Conservation (phyloP, 2,113 vertebrate species). For the Xiphophorus couchianus region DNA sequence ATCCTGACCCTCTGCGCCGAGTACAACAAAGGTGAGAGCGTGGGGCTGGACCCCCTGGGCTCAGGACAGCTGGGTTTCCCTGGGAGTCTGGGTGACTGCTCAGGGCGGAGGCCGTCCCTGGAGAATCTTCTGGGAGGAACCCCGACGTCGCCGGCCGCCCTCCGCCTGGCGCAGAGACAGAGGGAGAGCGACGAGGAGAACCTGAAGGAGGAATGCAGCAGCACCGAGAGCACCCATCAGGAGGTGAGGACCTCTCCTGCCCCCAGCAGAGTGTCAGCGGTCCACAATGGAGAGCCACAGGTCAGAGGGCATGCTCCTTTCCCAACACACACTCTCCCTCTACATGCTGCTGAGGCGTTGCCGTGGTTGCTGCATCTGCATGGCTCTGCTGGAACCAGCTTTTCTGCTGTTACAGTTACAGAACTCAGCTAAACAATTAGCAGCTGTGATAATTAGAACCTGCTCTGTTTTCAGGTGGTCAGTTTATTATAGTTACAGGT, state of each 20-base stretch:
- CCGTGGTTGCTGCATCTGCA: slow-evolving; percentile 32
- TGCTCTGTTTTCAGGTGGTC: no score
- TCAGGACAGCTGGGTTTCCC: slow-evolving; percentile 57
- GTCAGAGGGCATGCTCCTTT: slow-evolving; percentile 46
- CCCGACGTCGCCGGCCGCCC: not conserved
- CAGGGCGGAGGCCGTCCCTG: slow-evolving; percentile 43
- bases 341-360: slow-evolving; percentile 49
- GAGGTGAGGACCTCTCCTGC: slow-evolving; percentile 83
- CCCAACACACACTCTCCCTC: not conserved
- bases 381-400: slow-evolving; percentile 16
- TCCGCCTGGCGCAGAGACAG: slow-evolving; percentile 63
- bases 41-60: slow-evolving; percentile 43
- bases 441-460: no score
- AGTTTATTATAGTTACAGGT: no score
- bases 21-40: slow-evolving; percentile 85
- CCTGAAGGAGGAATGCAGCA: slow-evolving; percentile 93
- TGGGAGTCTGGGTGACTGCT: slow-evolving; percentile 30
- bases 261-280: slow-evolving; percentile 40
- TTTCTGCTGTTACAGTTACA: not conserved
- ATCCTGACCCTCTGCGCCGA: slow-evolving; percentile 96
- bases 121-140: slow-evolving; percentile 50
- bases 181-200: slow-evolving; percentile 90
- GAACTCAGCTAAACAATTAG: no score
- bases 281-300: slow-evolving; percentile 75
- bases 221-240: slow-evolving; percentile 94